A percentile compares a stretch with the other conserved stretches of the same genome.
Evolutionary conservation across 1,140 invertebrate genomes (phyloP).

Genomic region (Eubasilissa regina): DNA sequence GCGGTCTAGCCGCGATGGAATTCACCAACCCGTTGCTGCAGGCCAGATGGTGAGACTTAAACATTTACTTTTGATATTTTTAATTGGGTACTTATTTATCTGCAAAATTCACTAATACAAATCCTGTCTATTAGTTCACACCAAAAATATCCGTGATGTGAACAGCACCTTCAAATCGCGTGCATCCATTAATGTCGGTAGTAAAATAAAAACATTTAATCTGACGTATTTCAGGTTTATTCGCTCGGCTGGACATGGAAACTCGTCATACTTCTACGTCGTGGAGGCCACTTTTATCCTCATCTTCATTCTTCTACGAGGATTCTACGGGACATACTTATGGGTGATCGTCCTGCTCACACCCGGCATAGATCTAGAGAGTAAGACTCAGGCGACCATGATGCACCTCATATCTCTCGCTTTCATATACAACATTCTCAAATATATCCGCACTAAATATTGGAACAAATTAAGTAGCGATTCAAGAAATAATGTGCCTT

Average conservation of each 20-base stretch:
- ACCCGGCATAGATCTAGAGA: conserved; percentile 62
- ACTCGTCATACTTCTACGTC: conserved; percentile 43
- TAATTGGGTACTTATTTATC: neutral
- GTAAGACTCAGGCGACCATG: conserved; percentile 58
- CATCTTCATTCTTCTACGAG: conserved; percentile 62
- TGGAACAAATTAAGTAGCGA: neutral
- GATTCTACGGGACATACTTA: conserved; percentile 62
- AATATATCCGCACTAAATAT: conserved; percentile 25
- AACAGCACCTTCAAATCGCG: neutral
- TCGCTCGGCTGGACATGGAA: conserved; percentile 5
- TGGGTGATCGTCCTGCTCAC: conserved; percentile 15
- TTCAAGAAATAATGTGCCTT: too few relatives aligned
- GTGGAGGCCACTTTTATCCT: conserved; percentile 62
- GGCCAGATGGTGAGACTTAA: conserved; percentile 62
- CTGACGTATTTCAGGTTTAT: conserved; percentile 21
- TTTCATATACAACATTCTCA: conserved; percentile 62
- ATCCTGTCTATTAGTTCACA: neutral
- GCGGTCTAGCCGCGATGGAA: conserved; percentile 66
- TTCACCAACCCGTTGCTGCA: conserved; percentile 69
- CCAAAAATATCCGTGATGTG: too few relatives aligned
- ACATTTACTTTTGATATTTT: neutral
- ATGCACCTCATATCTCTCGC: conserved; percentile 64
- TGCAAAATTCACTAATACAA: neutral
- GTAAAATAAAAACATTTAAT: neutral
- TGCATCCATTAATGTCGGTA: neutral